These are phyloP conservation scores for Esox lucius DNA, from an alignment of 2,797 vertebrate genomes.

Conservation along the genomic window DNA sequence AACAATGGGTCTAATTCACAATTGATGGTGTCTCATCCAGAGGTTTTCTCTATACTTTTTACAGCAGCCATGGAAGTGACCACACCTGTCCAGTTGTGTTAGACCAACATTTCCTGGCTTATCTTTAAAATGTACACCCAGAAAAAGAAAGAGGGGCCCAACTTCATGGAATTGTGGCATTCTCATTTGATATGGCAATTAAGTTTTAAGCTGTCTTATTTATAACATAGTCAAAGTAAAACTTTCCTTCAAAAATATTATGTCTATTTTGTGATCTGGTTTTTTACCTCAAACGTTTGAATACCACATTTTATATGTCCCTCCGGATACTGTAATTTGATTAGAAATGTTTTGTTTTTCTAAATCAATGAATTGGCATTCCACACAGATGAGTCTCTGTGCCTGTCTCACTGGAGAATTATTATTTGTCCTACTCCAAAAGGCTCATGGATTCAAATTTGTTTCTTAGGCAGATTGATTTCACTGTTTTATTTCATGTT, in stretches of 20 bases:
- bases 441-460: background rate
- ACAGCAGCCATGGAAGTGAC: background rate
- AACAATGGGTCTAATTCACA: conserved; percentile 50
- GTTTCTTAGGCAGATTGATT: background rate
- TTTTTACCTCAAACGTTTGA: conserved; percentile 15
- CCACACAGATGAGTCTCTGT: background rate
- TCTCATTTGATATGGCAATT: background rate
- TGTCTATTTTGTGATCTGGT: conserved; percentile 18
- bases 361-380: background rate
- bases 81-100: conserved; percentile 17
- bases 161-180: background rate
- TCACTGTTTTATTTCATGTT: background rate
- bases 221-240: background rate
- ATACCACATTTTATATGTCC: background rate
- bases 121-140: conserved; percentile 19
- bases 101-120: background rate
- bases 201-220: background rate
- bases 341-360: background rate
- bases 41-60: conserved; percentile 1
- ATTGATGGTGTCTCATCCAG: conserved; percentile 9
- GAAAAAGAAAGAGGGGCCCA: background rate
- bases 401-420: background rate
- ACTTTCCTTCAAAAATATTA: background rate
- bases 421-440: background rate
- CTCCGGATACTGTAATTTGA: background rate